Evolutionary conservation across 2,797 vertebrate genomes (phyloP).

Genomic region (Xenops minutus): DNA sequence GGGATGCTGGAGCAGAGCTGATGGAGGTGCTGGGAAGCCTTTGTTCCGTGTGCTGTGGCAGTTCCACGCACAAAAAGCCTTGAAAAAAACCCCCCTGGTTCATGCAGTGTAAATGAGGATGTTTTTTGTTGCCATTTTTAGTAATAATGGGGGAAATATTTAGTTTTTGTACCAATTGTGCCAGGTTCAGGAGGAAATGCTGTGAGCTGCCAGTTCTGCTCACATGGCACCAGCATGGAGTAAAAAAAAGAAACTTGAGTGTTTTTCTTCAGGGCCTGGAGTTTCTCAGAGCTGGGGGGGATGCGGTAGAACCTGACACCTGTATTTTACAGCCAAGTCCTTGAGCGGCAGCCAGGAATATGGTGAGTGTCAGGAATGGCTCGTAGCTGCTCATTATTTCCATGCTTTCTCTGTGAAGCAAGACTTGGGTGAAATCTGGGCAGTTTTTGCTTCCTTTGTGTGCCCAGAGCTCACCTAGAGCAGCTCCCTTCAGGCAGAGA

Average conservation of each 20-base stretch:
- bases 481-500: neutral
- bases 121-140: neutral
- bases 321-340: neutral
- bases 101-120: neutral
- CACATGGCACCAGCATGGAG: accelerated
- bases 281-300: neutral
- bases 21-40: neutral
- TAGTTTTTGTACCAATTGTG: accelerated
- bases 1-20: neutral
- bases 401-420: accelerated
- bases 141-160: neutral
- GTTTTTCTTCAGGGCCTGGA: neutral
- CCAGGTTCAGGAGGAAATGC: neutral
- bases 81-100: neutral
- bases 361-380: neutral
- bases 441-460: neutral
- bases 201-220: neutral
- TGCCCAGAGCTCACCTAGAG: neutral
- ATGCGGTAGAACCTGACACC: neutral
- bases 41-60: neutral
- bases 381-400: neutral
- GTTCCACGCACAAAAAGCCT: neutral
- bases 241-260: neutral
- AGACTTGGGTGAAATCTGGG: neutral
- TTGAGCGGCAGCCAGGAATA: neutral